phyloP scores from a whole-genome alignment of 2,888 invertebrate genomes.

The Esperia sulphurella region DNA sequence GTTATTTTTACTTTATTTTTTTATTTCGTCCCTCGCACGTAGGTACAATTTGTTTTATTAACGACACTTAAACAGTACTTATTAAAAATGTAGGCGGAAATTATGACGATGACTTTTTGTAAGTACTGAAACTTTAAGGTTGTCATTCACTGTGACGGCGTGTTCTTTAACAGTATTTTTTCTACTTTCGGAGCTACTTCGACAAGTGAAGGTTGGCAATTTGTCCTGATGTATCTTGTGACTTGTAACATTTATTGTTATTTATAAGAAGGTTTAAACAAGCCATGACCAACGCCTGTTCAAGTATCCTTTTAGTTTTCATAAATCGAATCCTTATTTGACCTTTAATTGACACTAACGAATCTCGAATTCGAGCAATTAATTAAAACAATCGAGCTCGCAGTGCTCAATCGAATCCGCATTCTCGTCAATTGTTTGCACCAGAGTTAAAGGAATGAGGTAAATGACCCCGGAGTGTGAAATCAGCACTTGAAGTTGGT shows the following conservation, averaged over 20 bases:
- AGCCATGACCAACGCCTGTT: neutral
- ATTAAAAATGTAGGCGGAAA: conserved; percentile 67
- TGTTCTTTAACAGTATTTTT: neutral
- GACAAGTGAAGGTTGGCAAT: neutral
- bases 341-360: conserved; percentile 56
- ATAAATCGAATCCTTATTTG: conserved; percentile 47
- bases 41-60: conserved; percentile 64
- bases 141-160: neutral
- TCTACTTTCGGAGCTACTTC: neutral
- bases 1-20: conserved; percentile 47
- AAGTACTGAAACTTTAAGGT: conserved; percentile 13
- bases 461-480: conserved; percentile 32
- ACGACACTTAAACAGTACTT: conserved; percentile 68
- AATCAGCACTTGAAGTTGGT: conserved; percentile 13
- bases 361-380: conserved; percentile 50
- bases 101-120: conserved; percentile 30
- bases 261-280: neutral
- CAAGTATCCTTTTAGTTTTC: conserved; percentile 6
- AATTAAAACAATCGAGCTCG: conserved; percentile 60
- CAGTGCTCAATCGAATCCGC: conserved; percentile 39
- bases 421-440: conserved; percentile 32
- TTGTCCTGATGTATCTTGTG: too few relatives aligned
- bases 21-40: conserved; percentile 27
- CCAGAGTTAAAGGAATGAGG: conserved; percentile 8
- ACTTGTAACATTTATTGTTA: too few relatives aligned